Evolutionary conservation across 30 jellyfish, hydroid and myxozoan genomes (phyloP).

Genomic region (Morbakka virulenta): DNA sequence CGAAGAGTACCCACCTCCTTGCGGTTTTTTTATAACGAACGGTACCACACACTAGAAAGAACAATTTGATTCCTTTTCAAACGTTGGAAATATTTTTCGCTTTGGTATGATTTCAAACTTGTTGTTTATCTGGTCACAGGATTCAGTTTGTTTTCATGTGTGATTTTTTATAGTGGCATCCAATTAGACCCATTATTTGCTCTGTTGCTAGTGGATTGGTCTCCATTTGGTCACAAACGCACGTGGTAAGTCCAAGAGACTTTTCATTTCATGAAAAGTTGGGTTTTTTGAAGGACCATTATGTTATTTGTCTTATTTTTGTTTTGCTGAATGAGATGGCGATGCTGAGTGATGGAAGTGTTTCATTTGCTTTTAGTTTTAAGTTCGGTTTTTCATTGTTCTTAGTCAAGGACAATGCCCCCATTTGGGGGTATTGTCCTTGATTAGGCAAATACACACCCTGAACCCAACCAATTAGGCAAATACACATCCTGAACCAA

Average conservation of each 20-base stretch:
- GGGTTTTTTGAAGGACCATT: background rate
- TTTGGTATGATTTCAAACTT: background rate
- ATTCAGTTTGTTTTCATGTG: background rate
- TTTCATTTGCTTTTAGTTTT: too few species aligned
- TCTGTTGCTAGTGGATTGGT: constrained; percentile 95
- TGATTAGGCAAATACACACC: too few species aligned
- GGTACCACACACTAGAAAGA: too few species aligned
- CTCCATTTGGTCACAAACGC: constrained; percentile 98
- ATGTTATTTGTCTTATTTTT: background rate
- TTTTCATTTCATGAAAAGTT: background rate
- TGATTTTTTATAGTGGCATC: constrained; percentile 82
- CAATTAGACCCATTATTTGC: constrained; percentile 91
- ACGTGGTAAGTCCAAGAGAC: constrained; percentile 59
- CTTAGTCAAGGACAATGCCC: too few species aligned
- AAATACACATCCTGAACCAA: too few species aligned
- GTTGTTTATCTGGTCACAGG: background rate
- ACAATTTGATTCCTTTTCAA: too few species aligned
- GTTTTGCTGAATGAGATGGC: background rate
- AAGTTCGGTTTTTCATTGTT: too few species aligned
- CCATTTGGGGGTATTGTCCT: too few species aligned
- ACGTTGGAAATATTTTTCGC: too few species aligned
- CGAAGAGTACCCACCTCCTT: too few species aligned
- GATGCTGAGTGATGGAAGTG: background rate
- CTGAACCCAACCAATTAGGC: too few species aligned
- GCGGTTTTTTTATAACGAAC: too few species aligned